Conservation (phyloP, 1,140 invertebrate species). For the Heliconius eleuchia region DNA sequence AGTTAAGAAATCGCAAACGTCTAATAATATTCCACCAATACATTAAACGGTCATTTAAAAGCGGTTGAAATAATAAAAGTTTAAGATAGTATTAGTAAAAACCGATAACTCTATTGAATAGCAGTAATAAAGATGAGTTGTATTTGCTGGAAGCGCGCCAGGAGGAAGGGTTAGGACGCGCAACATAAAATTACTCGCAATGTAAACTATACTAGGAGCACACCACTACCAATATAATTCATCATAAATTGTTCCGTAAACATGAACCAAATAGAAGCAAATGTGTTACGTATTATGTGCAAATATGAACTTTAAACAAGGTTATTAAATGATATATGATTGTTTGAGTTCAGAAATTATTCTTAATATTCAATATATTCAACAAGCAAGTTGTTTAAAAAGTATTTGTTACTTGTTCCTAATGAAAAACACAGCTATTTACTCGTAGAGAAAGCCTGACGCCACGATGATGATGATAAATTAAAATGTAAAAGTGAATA, state of each 20-base stretch:
- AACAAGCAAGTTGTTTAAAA: no score
- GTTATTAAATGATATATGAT: neutral
- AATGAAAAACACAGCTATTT: no score
- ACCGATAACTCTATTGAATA: slow-evolving; percentile 10
- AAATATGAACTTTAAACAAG: neutral
- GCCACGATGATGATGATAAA: no score
- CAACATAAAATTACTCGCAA: slow-evolving; percentile 25
- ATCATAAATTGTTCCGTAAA: neutral
- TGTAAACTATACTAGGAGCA: neutral
- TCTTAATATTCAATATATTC: neutral
- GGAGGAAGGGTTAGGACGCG: slow-evolving; percentile 17
- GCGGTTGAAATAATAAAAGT: slow-evolving; percentile 9
- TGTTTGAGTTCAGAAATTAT: neutral
- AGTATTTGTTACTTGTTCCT: no score
- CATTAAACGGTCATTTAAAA: neutral
- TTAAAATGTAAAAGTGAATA: no score
- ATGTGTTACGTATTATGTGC: neutral
- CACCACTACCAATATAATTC: slow-evolving; percentile 12
- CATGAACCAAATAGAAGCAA: neutral
- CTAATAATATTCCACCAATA: neutral
- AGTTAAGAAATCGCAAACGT: neutral
- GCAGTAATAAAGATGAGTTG: slow-evolving; percentile 11
- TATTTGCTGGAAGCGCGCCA: slow-evolving; percentile 25
- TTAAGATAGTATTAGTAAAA: slow-evolving; percentile 11
- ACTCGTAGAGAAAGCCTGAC: no score